Evolutionary conservation across 2,113 vertebrate species (phyloP), one percentile per base, ranked within the genome.

Genomic region (Tetrax tetrax): DNA sequence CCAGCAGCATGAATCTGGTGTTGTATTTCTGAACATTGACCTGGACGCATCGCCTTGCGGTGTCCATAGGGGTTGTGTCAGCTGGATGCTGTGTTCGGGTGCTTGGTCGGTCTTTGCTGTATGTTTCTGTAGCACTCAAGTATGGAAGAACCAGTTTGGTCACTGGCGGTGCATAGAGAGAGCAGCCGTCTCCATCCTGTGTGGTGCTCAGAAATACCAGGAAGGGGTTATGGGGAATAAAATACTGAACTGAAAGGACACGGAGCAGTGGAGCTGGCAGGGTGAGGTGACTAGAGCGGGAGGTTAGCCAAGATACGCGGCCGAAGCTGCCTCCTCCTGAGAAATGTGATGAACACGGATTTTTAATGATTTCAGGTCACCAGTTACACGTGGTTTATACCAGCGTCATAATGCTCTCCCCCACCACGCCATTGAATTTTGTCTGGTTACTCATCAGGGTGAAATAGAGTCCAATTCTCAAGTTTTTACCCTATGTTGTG

Each of bases 221-320:
- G 68, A 72, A 79, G 54, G 47, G 38, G 54, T 63, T 35, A 60
- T 59, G 86, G 93, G 83, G 91, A 82, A 90, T 60, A 83, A 87
- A 90, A 92, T 35, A 43, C 68, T 87, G 38, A 69, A 89, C 54
- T 5, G 7, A 89, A 96, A 95, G 94, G 81, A 89, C 66, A 69
- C 64, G 41, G 93, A 69, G 92, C 83, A 24, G 60, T 85, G 93
- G 96, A 97, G 90, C 93, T 97, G 97, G 97, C 97, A 96, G 94
- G 91, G 93, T 85, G 93, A 63, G 1, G 92, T 65, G 87, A 96
- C 85, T 17, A 0, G 85, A 91, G 92, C 68, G 90, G 96, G 96
- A 96, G 48, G 45, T 89, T 76, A 81, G 96, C 97, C 97, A 98
- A 96, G 96, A 92, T 0, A 4, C 92, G 93, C 50, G 65, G 95